Percentiles rank a stretch among this genome's conserved stretches.
These are phyloP conservation scores for Lasioglossum albipes DNA, from an alignment of 1,140 invertebrate genomes.

Conservation along the genomic window DNA sequence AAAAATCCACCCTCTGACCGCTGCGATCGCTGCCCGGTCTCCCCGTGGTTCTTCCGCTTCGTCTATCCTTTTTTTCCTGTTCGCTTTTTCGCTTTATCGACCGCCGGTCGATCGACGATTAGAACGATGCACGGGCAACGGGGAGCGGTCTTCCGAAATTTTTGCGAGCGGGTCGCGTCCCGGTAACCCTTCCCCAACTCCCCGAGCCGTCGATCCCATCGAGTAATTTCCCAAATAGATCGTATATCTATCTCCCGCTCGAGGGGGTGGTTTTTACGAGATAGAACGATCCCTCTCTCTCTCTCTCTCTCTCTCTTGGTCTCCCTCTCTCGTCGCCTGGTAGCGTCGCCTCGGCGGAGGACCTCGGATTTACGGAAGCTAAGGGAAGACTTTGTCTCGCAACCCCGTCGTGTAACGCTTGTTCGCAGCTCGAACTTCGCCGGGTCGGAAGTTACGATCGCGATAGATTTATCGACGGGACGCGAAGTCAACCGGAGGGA, in stretches of 20 bases:
- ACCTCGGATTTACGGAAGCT: background rate
- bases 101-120: background rate
- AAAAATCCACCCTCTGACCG: constrained; percentile 33
- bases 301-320: no score
- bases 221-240: background rate
- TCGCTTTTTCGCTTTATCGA: background rate
- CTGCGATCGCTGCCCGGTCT: background rate
- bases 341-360: no score
- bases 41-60: background rate
- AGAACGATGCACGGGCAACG: background rate
- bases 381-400: background rate
- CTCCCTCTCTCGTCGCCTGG: no score
- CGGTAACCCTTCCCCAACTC: no score
- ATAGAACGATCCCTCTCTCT: no score
- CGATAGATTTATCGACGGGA: background rate
- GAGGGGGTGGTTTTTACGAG: background rate
- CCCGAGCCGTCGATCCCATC: background rate
- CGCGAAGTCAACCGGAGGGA: background rate
- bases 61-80: background rate
- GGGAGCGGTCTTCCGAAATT: no score
- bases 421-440: background rate
- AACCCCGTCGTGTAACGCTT: no score
- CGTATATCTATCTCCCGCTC: background rate
- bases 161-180: no score
- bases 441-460: constrained; percentile 1